phyloP scores from a whole-genome alignment of 2,888 invertebrate species.

The Galeruca laticollis region DNA sequence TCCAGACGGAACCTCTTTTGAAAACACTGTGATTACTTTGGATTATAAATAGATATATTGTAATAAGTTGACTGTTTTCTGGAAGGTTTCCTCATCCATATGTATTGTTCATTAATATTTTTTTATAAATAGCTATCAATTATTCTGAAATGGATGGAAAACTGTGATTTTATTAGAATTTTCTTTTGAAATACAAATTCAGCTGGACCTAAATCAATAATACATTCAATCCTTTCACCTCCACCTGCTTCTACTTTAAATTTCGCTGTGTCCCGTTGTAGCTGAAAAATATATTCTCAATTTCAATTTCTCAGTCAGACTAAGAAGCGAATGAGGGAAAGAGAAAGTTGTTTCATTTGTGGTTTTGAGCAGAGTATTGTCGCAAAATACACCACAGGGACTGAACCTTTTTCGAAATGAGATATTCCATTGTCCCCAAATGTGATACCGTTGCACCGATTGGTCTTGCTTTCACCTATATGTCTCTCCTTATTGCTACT shows the following conservation, averaged over 20 bases:
- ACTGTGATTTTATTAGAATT: too few species aligned
- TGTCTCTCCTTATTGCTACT: slow-evolving; percentile 31
- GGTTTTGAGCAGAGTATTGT: slow-evolving; percentile 49
- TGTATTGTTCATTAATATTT: too few species aligned
- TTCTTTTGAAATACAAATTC: too few species aligned
- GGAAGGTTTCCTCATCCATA: too few species aligned
- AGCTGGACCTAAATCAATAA: too few species aligned
- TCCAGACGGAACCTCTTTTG: too few species aligned
- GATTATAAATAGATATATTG: too few species aligned
- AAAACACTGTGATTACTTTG: too few species aligned
- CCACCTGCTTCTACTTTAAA: background rate
- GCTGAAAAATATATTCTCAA: slow-evolving; percentile 31
- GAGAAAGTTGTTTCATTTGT: slow-evolving; percentile 47
- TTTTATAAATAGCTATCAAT: too few species aligned
- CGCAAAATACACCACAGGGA: slow-evolving; percentile 50
- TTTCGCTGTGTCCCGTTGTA: too few species aligned
- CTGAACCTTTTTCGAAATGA: slow-evolving; percentile 52
- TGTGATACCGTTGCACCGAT: slow-evolving; percentile 47
- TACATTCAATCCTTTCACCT: background rate
- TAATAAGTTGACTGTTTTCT: too few species aligned
- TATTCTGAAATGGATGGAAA: too few species aligned
- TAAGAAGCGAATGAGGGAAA: slow-evolving; percentile 18
- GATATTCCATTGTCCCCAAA: slow-evolving; percentile 53
- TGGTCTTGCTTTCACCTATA: slow-evolving; percentile 44
- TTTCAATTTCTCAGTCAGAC: slow-evolving; percentile 34